A percentile compares a stretch with the other conserved stretches of the same genome.
phyloP scores from a whole-genome alignment of 2,113 vertebrate genomes.

The Sialia sialis region DNA sequence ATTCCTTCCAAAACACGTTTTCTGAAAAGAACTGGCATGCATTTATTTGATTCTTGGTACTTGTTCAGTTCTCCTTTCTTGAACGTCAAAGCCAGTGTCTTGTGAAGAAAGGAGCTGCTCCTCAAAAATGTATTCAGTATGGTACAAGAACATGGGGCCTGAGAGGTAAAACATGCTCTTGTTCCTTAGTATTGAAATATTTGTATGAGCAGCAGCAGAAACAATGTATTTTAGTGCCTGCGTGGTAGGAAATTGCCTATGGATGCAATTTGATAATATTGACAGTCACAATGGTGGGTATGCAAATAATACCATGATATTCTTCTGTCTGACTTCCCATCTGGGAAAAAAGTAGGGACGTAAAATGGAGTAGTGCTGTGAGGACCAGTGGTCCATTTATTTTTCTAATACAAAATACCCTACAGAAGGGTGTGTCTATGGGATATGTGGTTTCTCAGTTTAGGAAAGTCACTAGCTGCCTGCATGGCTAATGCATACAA shows the following conservation, averaged over 20 bases:
- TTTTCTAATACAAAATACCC: neutral
- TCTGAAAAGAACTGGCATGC: neutral
- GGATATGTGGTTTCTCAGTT: neutral
- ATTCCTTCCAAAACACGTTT: neutral
- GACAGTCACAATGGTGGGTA: neutral
- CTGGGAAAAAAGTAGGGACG: neutral
- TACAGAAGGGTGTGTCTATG: neutral
- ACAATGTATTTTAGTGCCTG: neutral
- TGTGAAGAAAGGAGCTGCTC: neutral
- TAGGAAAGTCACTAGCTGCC: neutral
- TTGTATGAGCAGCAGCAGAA: neutral
- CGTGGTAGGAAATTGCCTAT: neutral
- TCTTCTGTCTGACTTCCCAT: neutral
- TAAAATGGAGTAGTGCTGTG: neutral
- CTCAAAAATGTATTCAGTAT: neutral
- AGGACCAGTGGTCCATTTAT: neutral
- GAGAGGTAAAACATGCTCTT: neutral
- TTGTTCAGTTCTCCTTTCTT: rapidly evolving
- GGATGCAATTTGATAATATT: neutral
- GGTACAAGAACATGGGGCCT: neutral
- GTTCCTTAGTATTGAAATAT: conserved; percentile 17
- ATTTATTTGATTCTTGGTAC: neutral
- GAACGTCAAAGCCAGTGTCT: neutral
- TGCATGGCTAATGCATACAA: neutral
- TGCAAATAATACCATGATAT: neutral